Evolutionary conservation across 2,888 invertebrate species (phyloP), one percentile per base, ranked within the genome.

Genomic region (Drosophila picticornis): DNA sequence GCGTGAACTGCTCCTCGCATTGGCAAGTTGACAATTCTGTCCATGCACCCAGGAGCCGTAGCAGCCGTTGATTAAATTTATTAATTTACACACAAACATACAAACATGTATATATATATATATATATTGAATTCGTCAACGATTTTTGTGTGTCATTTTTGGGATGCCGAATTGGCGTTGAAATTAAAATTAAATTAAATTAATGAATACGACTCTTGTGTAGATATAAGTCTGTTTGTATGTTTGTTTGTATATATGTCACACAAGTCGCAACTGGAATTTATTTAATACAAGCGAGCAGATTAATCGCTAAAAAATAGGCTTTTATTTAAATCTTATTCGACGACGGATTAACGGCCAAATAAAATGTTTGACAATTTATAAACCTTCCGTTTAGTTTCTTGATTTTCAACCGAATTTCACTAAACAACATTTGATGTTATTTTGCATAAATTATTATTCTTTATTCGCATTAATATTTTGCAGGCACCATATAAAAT

Each of bases 161-260:
- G 77, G 72, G 77, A 88, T 88, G 84, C 81, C 88, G 71, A 84
- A 75, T 78, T 88, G 84, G 89, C 89, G 89, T 86, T 82, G 89
- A 88, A 88, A 87, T 88, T 87, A 88, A 87, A 83, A 85, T 85
- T 83, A 85, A 85, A 89, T 89, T 86, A 87, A 87, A 83, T 86
- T 89, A 87, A 87, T 87, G 80, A 80, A 79, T 77, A 69, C 79
- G 75, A 83, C 58, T 58, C 72, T 48, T 51, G 71, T 58, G 61
- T 66, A 62, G 48, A 59, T 19, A 62, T 32, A 50, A 51, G 25
- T 34, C 4, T 19, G 19, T 22, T 22, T 31, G 11, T 48, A 19
- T 29, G n/a, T 43, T 5, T 53, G 25, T 53, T 9, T 62, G 6
- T 53, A 10, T 43, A n/a, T 40, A n/a, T 55, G n/a, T 55, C 2